A percentile compares a stretch with the other conserved stretches of the same genome.
Evolutionary conservation across 2,113 vertebrate species (phyloP).

Genomic region (Dicaeum eximium): DNA sequence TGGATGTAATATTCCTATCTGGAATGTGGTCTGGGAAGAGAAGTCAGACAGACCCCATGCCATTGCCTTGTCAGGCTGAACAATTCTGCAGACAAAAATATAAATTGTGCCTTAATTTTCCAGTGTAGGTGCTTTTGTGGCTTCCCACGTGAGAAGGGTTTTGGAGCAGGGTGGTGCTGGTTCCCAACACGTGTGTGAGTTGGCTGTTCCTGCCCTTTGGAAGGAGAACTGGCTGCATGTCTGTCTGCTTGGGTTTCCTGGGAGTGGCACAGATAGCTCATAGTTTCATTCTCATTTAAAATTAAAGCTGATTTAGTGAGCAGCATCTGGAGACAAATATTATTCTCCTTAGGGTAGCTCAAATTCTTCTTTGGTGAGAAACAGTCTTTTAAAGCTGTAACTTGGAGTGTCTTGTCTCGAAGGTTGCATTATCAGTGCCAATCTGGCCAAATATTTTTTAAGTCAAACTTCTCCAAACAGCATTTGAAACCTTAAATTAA

Average conservation of each 20-base stretch:
- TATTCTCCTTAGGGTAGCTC: not conserved
- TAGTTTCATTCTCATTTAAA: not conserved
- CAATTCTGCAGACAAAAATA: not conserved
- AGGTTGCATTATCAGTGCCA: not conserved
- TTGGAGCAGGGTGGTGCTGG: not conserved
- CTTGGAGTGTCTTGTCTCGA: not conserved
- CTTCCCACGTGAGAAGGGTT: not conserved
- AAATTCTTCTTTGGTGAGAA: not conserved
- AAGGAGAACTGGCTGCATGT: not conserved
- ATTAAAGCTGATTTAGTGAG: not conserved
- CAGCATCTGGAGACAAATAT: not conserved
- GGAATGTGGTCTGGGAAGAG: not conserved
- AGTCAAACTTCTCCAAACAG: not conserved
- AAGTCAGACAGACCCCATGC: not conserved
- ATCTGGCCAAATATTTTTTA: not conserved
- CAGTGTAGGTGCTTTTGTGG: not conserved
- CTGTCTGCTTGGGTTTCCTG: constrained; percentile 4
- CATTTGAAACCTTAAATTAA: not conserved
- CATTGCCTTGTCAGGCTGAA: not conserved
- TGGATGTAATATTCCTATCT: not conserved
- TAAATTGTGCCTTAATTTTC: not conserved
- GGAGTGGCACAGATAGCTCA: constrained; percentile 3
- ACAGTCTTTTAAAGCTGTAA: not conserved
- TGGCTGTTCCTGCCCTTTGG: not conserved
- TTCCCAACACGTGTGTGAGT: not conserved